Evolutionary conservation across 2,113 vertebrate species (phyloP).

Genomic region (Microtus oregoni): DNA sequence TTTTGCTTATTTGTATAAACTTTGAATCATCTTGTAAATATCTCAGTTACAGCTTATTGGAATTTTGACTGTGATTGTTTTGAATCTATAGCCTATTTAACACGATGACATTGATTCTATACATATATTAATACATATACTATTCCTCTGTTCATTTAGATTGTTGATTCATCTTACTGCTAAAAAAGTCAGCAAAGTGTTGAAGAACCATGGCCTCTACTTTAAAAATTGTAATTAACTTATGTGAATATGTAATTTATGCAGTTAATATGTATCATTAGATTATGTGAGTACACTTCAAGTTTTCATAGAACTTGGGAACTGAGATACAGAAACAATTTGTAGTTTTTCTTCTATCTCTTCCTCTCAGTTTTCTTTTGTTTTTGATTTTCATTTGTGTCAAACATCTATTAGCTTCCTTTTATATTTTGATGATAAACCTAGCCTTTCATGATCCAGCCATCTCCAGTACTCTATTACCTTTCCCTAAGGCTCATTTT

Average conservation of each 20-base stretch:
- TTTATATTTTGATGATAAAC: background rate
- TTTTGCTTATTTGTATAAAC: background rate
- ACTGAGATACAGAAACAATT: background rate
- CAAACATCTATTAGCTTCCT: background rate
- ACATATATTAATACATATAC: background rate
- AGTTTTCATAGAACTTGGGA: background rate
- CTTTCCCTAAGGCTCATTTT: constrained; percentile 8
- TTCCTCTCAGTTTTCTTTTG: background rate
- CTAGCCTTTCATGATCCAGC: background rate
- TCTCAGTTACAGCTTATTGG: background rate
- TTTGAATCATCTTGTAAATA: background rate
- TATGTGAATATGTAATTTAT: background rate
- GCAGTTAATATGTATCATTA: background rate
- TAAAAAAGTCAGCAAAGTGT: background rate
- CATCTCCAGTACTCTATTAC: background rate
- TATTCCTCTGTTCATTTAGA: background rate
- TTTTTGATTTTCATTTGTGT: background rate
- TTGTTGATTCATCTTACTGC: background rate
- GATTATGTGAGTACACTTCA: background rate
- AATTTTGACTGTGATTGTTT: background rate
- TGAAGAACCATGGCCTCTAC: background rate
- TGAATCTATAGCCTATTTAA: background rate
- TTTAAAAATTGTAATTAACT: background rate
- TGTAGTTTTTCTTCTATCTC: background rate
- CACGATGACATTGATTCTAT: background rate